These are phyloP conservation scores for Lota lota DNA, from an alignment of 2,113 vertebrate genomes.

Conservation along the genomic window DNA sequence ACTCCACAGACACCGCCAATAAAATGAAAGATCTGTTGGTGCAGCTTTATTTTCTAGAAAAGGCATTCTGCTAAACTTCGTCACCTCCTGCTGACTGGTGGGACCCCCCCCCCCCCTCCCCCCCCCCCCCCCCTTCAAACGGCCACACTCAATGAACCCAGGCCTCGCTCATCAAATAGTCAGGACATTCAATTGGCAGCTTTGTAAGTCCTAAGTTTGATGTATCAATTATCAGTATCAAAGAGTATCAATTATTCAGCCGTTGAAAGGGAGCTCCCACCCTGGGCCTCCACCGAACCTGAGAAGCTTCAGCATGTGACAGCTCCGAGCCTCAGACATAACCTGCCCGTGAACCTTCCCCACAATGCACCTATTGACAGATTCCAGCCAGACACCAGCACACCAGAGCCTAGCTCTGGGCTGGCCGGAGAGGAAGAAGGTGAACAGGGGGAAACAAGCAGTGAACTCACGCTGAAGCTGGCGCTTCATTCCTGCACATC, in stretches of 20 bases:
- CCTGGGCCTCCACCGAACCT: slow-evolving; percentile 56
- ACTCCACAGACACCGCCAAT: no score
- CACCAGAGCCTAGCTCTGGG: no score
- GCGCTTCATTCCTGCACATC: no score
- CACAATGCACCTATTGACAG: slow-evolving; percentile 11
- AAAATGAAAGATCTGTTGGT: no score
- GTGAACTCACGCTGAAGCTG: no score
- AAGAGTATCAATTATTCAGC: slow-evolving; percentile 73
- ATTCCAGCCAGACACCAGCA: background rate
- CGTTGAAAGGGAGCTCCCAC: slow-evolving; percentile 60
- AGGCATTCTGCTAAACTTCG: no score
- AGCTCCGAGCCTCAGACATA: slow-evolving; percentile 46
- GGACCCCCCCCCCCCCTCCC: slow-evolving; percentile 33
- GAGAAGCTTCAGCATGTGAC: slow-evolving; percentile 58
- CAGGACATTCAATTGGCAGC: slow-evolving; percentile 72
- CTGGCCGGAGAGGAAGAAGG: no score
- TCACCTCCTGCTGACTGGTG: background rate
- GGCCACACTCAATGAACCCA: slow-evolving; percentile 52
- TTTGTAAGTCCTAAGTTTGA: slow-evolving; percentile 66
- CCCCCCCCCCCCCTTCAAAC: slow-evolving; percentile 42
- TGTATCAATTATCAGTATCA: slow-evolving; percentile 74
- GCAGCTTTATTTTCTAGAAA: no score
- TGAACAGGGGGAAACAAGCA: no score
- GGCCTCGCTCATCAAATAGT: slow-evolving; percentile 65
- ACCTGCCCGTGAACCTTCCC: slow-evolving; percentile 43